A percentile compares a stretch with the other conserved stretches of the same genome.
Evolutionary conservation across 2,888 invertebrate species (phyloP).

Genomic region (Chrysolina oricalcia): DNA sequence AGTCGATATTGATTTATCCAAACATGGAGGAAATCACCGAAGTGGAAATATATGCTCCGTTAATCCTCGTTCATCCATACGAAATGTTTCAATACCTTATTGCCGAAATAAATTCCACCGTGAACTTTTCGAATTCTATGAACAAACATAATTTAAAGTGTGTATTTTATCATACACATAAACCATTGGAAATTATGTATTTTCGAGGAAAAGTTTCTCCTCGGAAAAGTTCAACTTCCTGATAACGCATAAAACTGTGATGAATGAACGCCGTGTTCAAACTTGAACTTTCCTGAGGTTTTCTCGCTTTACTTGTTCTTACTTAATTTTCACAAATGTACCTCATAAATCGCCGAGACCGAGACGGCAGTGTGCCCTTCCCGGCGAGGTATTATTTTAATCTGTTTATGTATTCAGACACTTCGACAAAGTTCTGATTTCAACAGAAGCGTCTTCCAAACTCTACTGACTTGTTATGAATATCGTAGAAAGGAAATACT

Average conservation of each 20-base stretch:
- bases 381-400: conserved; percentile 21
- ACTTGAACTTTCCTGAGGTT: conserved; percentile 65
- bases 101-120: not conserved
- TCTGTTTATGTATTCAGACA: conserved; percentile 28
- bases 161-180: conserved; percentile 49
- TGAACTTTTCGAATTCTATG: conserved; percentile 21
- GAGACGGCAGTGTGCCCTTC: conserved; percentile 16
- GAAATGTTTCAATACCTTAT: conserved; percentile 6
- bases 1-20: not conserved
- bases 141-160: conserved; percentile 24
- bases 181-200: conserved; percentile 59
- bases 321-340: conserved; percentile 69
- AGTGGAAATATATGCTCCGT: not conserved
- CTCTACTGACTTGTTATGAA: not conserved
- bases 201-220: conserved; percentile 56
- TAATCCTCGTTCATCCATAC: not conserved
- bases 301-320: conserved; percentile 65
- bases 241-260: conserved; percentile 66
- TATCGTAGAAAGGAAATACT: too few species aligned
- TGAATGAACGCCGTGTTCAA: conserved; percentile 65
- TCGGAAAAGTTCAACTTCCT: conserved; percentile 59
- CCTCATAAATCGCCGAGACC: conserved; percentile 61
- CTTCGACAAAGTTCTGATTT: conserved; percentile 3
- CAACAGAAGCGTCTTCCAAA: not conserved
- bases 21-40: not conserved